Conservation (phyloP, 2,113 vertebrate genomes). For the Geococcyx californianus region DNA sequence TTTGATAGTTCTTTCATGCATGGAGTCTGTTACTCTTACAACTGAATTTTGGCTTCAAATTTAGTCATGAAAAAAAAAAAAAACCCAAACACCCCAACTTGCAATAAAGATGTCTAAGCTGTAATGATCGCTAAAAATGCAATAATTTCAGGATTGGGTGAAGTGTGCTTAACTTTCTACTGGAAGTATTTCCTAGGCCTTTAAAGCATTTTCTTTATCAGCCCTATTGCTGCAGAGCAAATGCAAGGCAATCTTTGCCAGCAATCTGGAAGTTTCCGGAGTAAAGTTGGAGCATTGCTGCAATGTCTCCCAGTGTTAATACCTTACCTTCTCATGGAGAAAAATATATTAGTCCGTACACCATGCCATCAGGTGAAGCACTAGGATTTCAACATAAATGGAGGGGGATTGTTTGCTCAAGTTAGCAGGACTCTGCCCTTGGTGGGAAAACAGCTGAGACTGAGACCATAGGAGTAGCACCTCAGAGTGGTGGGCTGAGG, state of each 20-base stretch:
- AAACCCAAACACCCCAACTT: background rate
- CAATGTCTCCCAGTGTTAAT: background rate
- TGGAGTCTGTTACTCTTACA: background rate
- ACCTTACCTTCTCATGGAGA: background rate
- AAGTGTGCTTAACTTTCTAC: background rate
- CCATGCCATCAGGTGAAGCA: background rate
- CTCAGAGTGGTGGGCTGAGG: background rate
- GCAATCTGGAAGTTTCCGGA: background rate
- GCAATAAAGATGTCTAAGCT: background rate
- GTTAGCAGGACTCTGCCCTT: background rate
- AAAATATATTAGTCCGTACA: background rate
- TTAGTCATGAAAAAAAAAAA: background rate
- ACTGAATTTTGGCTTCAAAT: background rate
- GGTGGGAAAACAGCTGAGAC: background rate
- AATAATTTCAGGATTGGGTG: background rate
- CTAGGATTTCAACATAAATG: background rate
- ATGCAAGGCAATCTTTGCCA: background rate
- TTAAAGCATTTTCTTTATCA: background rate
- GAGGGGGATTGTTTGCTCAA: background rate
- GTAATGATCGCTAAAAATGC: background rate
- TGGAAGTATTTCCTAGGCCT: background rate
- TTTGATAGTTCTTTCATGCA: background rate
- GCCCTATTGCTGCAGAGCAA: background rate
- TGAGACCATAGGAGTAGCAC: background rate
- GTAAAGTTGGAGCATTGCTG: background rate